phyloP scores from a whole-genome alignment of 2,888 invertebrate genomes.

The Trichopria drosophilae region DNA sequence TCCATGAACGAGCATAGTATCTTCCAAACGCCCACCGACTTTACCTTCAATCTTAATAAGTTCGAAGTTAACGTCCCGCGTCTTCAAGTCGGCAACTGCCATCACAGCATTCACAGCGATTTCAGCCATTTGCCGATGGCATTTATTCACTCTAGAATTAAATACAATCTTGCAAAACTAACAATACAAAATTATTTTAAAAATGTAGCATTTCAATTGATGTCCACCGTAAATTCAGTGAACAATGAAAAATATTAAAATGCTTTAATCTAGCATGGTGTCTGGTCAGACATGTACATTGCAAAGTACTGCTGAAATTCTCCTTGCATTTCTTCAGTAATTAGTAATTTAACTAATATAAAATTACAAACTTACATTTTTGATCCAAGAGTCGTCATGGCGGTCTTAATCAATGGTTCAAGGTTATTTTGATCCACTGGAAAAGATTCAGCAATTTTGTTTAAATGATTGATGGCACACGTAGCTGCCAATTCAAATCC shows the following conservation, averaged over 20 bases:
- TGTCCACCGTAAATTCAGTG: too few relatives aligned
- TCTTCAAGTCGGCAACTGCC: conserved; percentile 91
- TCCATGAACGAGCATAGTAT: conserved; percentile 93
- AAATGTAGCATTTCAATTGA: too few relatives aligned
- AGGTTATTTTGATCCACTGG: conserved; percentile 80
- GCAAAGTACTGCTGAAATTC: too few relatives aligned
- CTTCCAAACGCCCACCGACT: conserved; percentile 95
- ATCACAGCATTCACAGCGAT: conserved; percentile 98
- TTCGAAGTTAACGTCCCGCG: conserved; percentile 97
- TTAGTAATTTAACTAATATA: not conserved
- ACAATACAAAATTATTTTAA: too few relatives aligned
- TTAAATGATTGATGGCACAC: conserved; percentile 81
- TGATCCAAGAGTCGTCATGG: conserved; percentile 97
- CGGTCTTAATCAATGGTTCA: conserved; percentile 89
- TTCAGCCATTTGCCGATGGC: conserved; percentile 96
- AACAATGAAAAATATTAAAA: too few relatives aligned
- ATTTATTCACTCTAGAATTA: conserved; percentile 80
- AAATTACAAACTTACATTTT: conserved; percentile 72
- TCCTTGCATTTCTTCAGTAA: too few relatives aligned
- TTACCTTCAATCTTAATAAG: conserved; percentile 98
- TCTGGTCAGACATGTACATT: too few relatives aligned
- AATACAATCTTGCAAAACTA: too few relatives aligned
- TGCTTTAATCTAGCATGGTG: too few relatives aligned
- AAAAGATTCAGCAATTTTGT: conserved; percentile 86
- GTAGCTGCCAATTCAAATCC: conserved; percentile 97